Percentiles rank a stretch among this genome's conserved stretches.
phyloP scores from a whole-genome alignment of 2,113 vertebrate genomes.

The Leucopsar rothschildi region DNA sequence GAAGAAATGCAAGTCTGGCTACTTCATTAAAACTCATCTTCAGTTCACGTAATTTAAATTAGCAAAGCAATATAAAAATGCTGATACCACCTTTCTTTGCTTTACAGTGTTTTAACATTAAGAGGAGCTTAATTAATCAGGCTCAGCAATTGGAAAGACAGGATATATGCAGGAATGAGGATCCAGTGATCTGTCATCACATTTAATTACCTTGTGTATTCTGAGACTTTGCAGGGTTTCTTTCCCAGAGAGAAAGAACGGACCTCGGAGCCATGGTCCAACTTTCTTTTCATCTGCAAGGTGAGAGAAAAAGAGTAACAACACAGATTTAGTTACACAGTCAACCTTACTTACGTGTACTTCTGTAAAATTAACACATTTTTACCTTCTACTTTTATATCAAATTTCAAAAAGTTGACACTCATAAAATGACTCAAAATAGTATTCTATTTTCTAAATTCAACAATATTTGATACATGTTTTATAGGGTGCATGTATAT shows the following conservation, averaged over 20 bases:
- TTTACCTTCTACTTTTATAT: not conserved
- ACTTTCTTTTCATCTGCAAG: constrained; percentile 99
- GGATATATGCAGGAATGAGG: not conserved
- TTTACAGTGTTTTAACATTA: constrained; percentile 20
- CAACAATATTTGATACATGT: not conserved
- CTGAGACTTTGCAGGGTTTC: constrained; percentile 98
- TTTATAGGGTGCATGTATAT: not conserved
- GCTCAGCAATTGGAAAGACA: not conserved
- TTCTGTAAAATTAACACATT: not conserved
- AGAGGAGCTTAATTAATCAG: constrained; percentile 10
- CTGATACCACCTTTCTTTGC: not conserved
- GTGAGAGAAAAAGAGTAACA: constrained; percentile 61
- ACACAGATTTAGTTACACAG: constrained; percentile 24
- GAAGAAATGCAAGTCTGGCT: constrained; percentile 1
- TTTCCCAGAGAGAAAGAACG: constrained; percentile 99
- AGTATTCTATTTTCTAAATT: not conserved
- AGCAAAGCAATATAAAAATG: constrained; percentile 4
- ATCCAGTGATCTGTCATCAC: constrained; percentile 30
- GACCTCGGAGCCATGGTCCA: constrained; percentile 99
- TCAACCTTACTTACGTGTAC: not conserved
- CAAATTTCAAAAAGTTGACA: not conserved
- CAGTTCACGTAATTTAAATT: not conserved
- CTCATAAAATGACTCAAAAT: not conserved
- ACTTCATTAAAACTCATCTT: constrained; percentile 42
- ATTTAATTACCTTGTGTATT: constrained; percentile 91